Conservation (phyloP, 2,888 invertebrate genomes). For the Galeruca laticollis region DNA sequence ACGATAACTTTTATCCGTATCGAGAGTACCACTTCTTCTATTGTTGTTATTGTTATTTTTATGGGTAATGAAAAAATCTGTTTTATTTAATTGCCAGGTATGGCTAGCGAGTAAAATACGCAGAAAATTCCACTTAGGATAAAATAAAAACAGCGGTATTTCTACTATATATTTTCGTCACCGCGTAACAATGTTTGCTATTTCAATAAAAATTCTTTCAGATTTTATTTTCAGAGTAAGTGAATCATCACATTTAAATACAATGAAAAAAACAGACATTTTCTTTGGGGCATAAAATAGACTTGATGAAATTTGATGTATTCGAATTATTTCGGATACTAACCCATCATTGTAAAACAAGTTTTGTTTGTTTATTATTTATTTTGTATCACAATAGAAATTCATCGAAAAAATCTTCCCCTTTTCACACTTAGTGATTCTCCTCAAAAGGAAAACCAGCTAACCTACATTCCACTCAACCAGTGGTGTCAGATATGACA, state of each 20-base stretch:
- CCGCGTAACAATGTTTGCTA: neutral
- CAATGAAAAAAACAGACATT: constrained; percentile 5
- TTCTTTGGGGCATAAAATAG: constrained; percentile 8
- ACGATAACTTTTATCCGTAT: too few species aligned
- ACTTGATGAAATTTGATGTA: constrained; percentile 7
- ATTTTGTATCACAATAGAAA: too few species aligned
- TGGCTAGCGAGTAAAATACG: too few species aligned
- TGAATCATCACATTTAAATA: constrained; percentile 12
- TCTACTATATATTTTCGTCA: too few species aligned
- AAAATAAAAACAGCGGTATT: too few species aligned
- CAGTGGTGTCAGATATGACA: constrained; percentile 29
- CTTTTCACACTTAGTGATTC: constrained; percentile 21
- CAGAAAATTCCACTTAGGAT: too few species aligned
- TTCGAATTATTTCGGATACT: neutral
- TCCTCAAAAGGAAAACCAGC: constrained; percentile 14
- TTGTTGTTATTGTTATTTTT: too few species aligned
- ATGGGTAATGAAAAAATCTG: too few species aligned
- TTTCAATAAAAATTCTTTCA: constrained; percentile 1
- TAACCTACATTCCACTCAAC: constrained; percentile 2
- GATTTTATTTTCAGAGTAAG: constrained; percentile 5
- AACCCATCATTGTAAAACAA: too few species aligned
- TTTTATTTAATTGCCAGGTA: too few species aligned
- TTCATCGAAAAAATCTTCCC: neutral
- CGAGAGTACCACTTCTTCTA: too few species aligned
- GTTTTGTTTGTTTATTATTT: too few species aligned